A percentile compares a stretch with the other conserved stretches of the same genome.
Conservation (phyloP, 1,140 invertebrate genomes). For the Teleopsis dalmanni region DNA sequence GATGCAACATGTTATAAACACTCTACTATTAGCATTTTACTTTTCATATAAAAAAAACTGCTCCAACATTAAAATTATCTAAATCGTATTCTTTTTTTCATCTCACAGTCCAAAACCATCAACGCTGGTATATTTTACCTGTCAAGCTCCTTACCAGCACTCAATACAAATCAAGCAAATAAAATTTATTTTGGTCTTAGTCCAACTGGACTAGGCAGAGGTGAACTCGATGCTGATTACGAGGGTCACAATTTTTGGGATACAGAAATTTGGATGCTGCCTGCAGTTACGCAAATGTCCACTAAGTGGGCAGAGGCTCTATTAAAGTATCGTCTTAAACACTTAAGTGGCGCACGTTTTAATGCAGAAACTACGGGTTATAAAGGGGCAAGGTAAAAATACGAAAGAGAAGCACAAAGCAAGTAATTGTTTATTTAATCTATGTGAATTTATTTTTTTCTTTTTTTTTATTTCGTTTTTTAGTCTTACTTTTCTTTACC, state of each 20-base stretch:
- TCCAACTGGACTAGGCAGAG: slow-evolving; percentile 50
- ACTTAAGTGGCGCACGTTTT: slow-evolving; percentile 24
- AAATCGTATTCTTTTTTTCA: neutral
- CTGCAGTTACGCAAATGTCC: slow-evolving; percentile 26
- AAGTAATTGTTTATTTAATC: neutral
- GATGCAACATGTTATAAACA: too few relatives aligned
- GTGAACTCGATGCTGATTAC: slow-evolving; percentile 37
- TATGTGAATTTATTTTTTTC: neutral
- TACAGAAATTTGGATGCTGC: slow-evolving; percentile 43
- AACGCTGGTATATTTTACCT: slow-evolving; percentile 52
- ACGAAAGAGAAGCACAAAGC: neutral
- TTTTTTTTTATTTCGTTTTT: neutral
- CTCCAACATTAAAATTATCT: too few relatives aligned
- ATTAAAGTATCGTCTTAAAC: slow-evolving; percentile 25
- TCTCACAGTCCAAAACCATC: slow-evolving; percentile 35
- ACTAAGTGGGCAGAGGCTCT: slow-evolving; percentile 23
- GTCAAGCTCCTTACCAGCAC: slow-evolving; percentile 48
- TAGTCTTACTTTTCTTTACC: neutral
- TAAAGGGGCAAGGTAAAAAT: slow-evolving; percentile 26
- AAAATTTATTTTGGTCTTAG: slow-evolving; percentile 49
- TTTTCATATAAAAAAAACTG: too few relatives aligned
- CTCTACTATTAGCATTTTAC: too few relatives aligned
- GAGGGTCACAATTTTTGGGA: slow-evolving; percentile 43
- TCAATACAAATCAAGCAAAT: slow-evolving; percentile 41
- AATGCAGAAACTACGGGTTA: slow-evolving; percentile 29